Evolutionary conservation across 2,113 vertebrate genomes (phyloP), one percentile per base, ranked within the genome.

Genomic region (Epinephelus fuscoguttatus): DNA sequence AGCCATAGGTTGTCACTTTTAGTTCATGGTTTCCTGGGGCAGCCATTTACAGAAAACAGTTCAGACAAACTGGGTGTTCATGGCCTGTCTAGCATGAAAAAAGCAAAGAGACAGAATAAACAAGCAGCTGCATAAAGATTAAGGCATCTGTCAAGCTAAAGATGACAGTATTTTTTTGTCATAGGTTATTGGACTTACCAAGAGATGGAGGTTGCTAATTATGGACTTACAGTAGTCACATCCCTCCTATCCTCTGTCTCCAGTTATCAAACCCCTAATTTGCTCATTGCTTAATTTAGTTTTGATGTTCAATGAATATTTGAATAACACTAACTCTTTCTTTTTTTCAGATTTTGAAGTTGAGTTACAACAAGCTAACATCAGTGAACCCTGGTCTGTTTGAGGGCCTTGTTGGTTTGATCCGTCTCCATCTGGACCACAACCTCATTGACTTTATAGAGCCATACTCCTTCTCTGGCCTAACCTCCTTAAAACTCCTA

Each of bases 341-440:
- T 62, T 40, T 74, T 79, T 55, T 18, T 4, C 88, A 96, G 96
- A 94, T 95, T 66, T 72, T 96, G 81, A 96, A 96, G 89, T 75
- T 96, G 81, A 96, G 96, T 78, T 96, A 96, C 87, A 96, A 96
- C 93, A 96, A 96, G 90, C 83, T 96, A 55, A 95, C 88, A 42
- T 78, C 75, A 13, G 75, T 96, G 52, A 91, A 74, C 56, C 75
- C 89, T 10, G 84, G 88, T 37, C 83, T 95, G 78, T 95, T 96
- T 47, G 85, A 95, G 42, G 95, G 95, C 55, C 86, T 96, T 30
- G 88, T 69, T 4, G 52, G 90, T 74, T 89, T 96, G 63, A 77
- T 95, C 17, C 95, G 95, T 40, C 94, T 96, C 42, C 94, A 96
- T 69, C 88, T 96, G 82, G 96, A 96, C 84, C 95, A 95, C 89